phyloP scores from a whole-genome alignment of 2,888 invertebrate species.

The Ectemnius continuus region DNA sequence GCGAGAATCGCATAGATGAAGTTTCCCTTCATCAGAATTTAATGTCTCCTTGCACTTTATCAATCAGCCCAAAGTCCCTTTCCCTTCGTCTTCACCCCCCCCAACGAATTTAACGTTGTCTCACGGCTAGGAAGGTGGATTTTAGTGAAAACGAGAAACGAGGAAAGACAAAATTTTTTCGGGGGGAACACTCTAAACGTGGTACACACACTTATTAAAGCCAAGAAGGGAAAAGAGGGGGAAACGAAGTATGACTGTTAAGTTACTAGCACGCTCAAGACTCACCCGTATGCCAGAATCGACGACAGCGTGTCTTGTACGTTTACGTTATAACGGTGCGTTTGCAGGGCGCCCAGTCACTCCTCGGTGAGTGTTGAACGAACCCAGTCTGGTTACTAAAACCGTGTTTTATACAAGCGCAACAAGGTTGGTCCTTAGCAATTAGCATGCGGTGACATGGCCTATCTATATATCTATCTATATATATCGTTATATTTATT shows the following conservation, averaged over 20 bases:
- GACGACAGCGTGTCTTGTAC: constrained; percentile 67
- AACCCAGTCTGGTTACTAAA: constrained; percentile 78
- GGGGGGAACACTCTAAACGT: constrained; percentile 9
- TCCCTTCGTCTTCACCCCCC: constrained; percentile 10
- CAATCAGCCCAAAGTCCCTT: constrained; percentile 27
- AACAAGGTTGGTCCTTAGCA: constrained; percentile 78
- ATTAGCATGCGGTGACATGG: constrained; percentile 78
- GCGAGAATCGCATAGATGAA: constrained; percentile 18
- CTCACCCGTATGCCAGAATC: constrained; percentile 67
- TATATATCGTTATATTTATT: constrained; percentile 58
- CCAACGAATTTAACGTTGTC: constrained; percentile 29
- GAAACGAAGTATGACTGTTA: constrained; percentile 46
- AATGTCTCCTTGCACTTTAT: constrained; percentile 43
- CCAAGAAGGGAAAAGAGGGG: constrained; percentile 11
- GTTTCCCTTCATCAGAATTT: constrained; percentile 37
- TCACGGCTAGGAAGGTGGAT: constrained; percentile 30
- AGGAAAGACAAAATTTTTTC: constrained; percentile 18
- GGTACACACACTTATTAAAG: neutral
- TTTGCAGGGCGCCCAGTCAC: constrained; percentile 77
- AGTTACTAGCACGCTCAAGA: constrained; percentile 64
- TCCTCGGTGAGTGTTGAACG: constrained; percentile 77
- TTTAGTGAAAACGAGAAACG: constrained; percentile 34
- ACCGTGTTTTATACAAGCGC: constrained; percentile 77
- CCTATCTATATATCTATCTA: constrained; percentile 71
- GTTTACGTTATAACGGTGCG: constrained; percentile 76